Percentiles rank a stretch among this genome's conserved stretches.
These are phyloP conservation scores for Nibea albiflora DNA, from an alignment of 2,113 vertebrate genomes.

Conservation along the genomic window DNA sequence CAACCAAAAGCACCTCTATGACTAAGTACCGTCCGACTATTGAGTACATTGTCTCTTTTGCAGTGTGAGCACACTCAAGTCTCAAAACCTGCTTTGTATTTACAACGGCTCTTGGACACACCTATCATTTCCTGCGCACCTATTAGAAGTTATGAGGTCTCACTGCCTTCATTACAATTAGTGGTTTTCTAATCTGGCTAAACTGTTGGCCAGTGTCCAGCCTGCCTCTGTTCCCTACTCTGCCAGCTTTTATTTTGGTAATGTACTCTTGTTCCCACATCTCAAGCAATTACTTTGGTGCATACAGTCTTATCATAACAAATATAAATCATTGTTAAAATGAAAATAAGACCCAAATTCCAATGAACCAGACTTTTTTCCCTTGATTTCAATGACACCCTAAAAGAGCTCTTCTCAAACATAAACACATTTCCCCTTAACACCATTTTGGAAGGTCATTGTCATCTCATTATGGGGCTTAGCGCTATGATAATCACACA, in stretches of 20 bases:
- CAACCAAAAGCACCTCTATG: too few species aligned
- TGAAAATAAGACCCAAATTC: not conserved
- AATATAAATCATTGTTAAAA: not conserved
- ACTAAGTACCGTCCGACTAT: too few species aligned
- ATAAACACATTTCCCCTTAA: not conserved
- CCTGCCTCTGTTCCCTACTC: not conserved
- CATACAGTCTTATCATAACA: not conserved
- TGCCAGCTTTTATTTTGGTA: not conserved
- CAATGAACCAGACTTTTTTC: not conserved
- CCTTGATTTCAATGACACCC: not conserved
- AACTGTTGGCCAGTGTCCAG: not conserved
- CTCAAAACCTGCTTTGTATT: too few species aligned
- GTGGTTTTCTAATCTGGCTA: not conserved
- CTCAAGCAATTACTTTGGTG: not conserved
- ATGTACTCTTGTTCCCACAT: not conserved
- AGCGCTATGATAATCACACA: not conserved
- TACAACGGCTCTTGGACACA: too few species aligned
- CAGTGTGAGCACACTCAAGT: too few species aligned
- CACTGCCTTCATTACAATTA: not conserved
- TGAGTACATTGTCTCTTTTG: too few species aligned
- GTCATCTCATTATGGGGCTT: slow-evolving; percentile 22
- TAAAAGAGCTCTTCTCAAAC: not conserved
- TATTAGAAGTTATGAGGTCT: too few species aligned
- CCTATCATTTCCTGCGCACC: too few species aligned
- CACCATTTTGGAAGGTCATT: slow-evolving; percentile 18